These are phyloP conservation scores for Acomys russatus DNA, from an alignment of 2,797 vertebrate genomes.

Conservation along the genomic window DNA sequence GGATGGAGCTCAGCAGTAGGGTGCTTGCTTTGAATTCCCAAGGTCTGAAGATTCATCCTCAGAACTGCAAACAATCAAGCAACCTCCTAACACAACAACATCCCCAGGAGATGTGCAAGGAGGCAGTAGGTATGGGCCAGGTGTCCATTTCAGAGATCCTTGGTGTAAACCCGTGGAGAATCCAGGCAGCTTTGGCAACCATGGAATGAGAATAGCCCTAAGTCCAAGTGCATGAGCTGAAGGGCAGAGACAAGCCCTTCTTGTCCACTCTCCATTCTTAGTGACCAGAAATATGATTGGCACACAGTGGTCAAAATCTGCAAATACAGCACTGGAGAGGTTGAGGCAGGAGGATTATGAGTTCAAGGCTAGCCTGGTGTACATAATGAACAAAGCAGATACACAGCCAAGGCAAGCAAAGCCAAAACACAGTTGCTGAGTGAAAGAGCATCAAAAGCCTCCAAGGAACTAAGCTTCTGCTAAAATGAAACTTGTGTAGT, in stretches of 20 bases:
- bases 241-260: neutral
- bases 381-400: neutral
- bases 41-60: neutral
- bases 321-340: neutral
- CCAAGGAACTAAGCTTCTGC: neutral
- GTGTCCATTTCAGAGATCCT: neutral
- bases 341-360: neutral
- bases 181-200: neutral
- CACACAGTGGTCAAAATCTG: neutral
- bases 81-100: neutral
- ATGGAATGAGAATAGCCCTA: neutral
- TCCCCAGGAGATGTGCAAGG: no score
- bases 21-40: neutral
- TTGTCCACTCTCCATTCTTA: neutral
- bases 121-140: neutral
- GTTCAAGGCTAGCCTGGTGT: neutral
- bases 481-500: slow-evolving; percentile 23
- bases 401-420: neutral
- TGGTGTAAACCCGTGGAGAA: neutral
- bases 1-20: neutral
- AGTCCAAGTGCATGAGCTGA: neutral
- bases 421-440: neutral
- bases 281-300: neutral
- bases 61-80: neutral
- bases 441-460: neutral